Evolutionary conservation across 1,140 invertebrate genomes (phyloP), one percentile per base, ranked within the genome.

Genomic region (Triops cancriformis): DNA sequence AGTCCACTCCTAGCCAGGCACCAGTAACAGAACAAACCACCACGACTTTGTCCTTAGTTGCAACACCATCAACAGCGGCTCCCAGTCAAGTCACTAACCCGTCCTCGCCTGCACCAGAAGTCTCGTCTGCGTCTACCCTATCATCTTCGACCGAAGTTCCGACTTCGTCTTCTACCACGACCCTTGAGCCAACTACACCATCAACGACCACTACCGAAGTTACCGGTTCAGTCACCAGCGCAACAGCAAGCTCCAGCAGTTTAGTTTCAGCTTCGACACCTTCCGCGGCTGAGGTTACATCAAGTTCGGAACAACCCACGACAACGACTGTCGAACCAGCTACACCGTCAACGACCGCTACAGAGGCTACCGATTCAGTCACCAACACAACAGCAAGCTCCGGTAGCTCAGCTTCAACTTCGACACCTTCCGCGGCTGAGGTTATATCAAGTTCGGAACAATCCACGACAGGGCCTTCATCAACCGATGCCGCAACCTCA

Each of bases 401-500:
- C 10, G 18, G 51, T 18, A 64, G 10, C 18, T 14, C 51, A 10
- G 1, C 9, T 64, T 23, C 51, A n/a, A 18, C 31, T 23, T 10
- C 75, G 12, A 26, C 75, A 51, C 11, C 31, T 64, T 41, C 75
- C 23, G 26, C 75, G 27, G 18, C 41, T 28, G 75, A 64, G 7
- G 41, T 64, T 76, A 43, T 41, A 10, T 42, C 27, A 27, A 76
- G 18, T 6, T 41, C 31, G 1, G 51, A 64, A 23, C 27, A n/a
- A 41, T 18, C 7, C 7, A 28, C 28, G 18, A 77, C 74, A 23
- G n/a, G n/a, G n/a, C 51, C 72, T 27, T 14, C 77, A 31, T 23
- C 72, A 45, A 79, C 76, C n/a, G 75, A 73, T 11, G 75, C 79
- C 27, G 31, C n/a, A 1, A 79, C 77, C 37, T 11, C 27, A 18